Conservation (phyloP, 2,113 vertebrate species). For the Protobothrops flavoviridis region DNA sequence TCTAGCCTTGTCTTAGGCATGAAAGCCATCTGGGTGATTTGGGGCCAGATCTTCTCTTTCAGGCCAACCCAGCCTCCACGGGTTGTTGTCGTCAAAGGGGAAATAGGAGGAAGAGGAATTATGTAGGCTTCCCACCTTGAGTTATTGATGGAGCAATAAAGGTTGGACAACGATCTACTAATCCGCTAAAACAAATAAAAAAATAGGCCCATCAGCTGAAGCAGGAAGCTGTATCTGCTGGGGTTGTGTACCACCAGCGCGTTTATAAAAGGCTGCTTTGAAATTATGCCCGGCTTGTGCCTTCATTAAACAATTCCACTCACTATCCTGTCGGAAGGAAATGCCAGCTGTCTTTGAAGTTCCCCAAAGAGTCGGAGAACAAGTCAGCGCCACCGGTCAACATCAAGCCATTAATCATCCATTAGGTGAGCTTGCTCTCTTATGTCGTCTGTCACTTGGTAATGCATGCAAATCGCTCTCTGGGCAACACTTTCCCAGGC, state of each 20-base stretch:
- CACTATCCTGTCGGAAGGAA: constrained; percentile 51
- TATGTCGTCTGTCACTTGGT: constrained; percentile 70
- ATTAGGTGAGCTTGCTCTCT: constrained; percentile 61
- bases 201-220: background rate
- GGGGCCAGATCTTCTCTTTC: background rate
- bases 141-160: background rate
- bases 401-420: constrained; percentile 75
- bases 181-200: background rate
- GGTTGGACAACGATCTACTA: background rate
- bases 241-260: background rate
- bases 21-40: too few species aligned
- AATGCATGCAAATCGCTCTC: constrained; percentile 71
- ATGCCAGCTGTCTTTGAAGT: constrained; percentile 66
- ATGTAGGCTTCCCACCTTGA: background rate
- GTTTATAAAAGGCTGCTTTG: background rate
- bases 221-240: background rate
- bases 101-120: background rate
- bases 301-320: constrained; percentile 51
- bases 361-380: constrained; percentile 61
- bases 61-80: background rate
- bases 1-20: too few species aligned
- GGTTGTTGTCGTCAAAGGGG: background rate
- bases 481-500: constrained; percentile 61
- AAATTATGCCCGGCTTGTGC: background rate
- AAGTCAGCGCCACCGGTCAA: constrained; percentile 61